Base-by-base conservation (phyloP, 2,888 invertebrate species). In the Drosophila nr. perissopoda region DNA sequence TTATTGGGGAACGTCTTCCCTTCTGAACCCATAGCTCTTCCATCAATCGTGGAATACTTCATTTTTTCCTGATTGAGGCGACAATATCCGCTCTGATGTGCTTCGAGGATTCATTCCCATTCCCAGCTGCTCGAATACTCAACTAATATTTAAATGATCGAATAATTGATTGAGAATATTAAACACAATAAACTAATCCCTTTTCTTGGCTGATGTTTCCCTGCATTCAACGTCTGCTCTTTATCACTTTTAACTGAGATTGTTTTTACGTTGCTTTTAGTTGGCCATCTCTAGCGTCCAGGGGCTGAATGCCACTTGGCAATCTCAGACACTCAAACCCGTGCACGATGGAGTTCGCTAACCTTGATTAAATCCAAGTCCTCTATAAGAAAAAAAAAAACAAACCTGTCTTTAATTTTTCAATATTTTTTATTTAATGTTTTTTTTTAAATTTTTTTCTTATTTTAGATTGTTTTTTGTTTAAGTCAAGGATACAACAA, bases 341-440 rank as follows among this genome's bases (percentile, higher is more conserved):
- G 60, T 78, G 90, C 91, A 90, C 91, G 91, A 91, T 89, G 76
- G 78, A 77, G 76, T 58, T 86, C 64, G 74, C 79, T 58, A 81
- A 82, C 76, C 67, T 25, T 6, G 8, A 25, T 48, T 18, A 5
- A 11, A 27, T 58, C 5, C 8, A 27, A n/a, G 7, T 27, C 13
- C 8, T 7, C 0, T 6, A 31, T 11, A 29, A 2, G 10, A 8
- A 36, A 8, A 16, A 58, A 4, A 5, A 31, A 7, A 8, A 56
- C 61, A 40, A 25, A 57, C 72, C 67, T 79, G 64, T 36, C 4
- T 48, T 48, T 10, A 4, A 34, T 29, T 76, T 73, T 77, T 68
- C 33, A 63, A 69, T 48, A 45, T 48, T 48, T 71, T 70, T 73
- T 67, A 71, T 77, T 76, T 60, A 66, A 72, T 68, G 57, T 73